Base-by-base conservation (phyloP, 2,113 vertebrate species). In the Indicator maculatus region DNA sequence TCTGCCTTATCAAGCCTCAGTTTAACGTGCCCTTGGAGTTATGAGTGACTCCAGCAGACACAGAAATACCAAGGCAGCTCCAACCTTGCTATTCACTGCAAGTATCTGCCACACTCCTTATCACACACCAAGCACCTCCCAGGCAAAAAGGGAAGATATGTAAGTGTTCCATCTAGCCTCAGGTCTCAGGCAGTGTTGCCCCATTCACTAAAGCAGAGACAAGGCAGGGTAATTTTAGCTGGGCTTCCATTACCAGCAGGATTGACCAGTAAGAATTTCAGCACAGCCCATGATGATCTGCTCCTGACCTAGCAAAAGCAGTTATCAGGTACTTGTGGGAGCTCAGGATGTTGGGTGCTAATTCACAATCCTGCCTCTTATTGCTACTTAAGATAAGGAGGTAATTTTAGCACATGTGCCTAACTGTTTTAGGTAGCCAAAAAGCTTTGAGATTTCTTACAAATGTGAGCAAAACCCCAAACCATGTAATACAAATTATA, bases 261-360 rank as follows among this genome's bases (percentile, higher is more conserved):
- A 50, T 11, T 65, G 27, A 39, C 19, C 16, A 21, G 10, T 7
- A 70, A 55, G 47, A 71, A 45, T 24, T 63, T 93, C 27, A 55
- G 7, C 4, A 2, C 11, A 38, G 47, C 45, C 56, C 1, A 0
- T 36, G 38, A 24, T 71, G 24, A n/a, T 59, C 41, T 24, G 53
- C 52, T 74, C 47, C n/a, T 9, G 21, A 39, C 9, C 27, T 52
- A 38, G 21, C 16, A 56, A 52, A 82, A 87, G 21, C 2, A 67
- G 47, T 45, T 31, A 27, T 8, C 21, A 71, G n/a, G 14, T 30
- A 52, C 28, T 55, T 63, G 27, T 36, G 27, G 78, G 31, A 91
- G 47, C 7, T 64, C 39, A n/a, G 44, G 12, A 2, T 39, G 9
- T n/a, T 66, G 69, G 26, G 26, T 38, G n/a, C 39, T 74, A 74